Base-by-base conservation (phyloP, 2,797 vertebrate genomes). In the Catamblyrhynchus diadema region DNA sequence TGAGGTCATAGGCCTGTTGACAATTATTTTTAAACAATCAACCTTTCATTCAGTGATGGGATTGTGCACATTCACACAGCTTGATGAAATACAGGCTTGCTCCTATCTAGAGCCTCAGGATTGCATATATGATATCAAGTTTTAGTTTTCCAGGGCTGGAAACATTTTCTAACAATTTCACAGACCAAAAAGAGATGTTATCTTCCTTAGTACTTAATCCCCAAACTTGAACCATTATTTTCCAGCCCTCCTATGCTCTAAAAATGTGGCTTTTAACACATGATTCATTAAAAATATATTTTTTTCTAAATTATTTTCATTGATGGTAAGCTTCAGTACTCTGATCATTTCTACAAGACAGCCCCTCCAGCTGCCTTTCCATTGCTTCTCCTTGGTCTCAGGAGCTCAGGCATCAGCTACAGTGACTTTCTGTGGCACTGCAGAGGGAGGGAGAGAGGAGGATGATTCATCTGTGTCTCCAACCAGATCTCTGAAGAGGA, bases 1-100 rank as follows among this genome's bases (percentile, higher is more conserved):
- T 93, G 88, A 95, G 14, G 44, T 86, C 83, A 92, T 51, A 56
- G 24, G 10, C 32, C 60, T 93, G 64, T 41, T 85, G 83, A 91
- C 59, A 90, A 95, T 83, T 88, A 91, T 77, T 81, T 91, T 75
- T 54, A 73, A 88, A 93, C 72, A 93, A 90, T 83, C 61, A 86
- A 44, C n/a, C 48, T 50, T 89, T 92, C 78, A 87, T 4, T 80
- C 39, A 91, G 23, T 42, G 59, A 83, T 78, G 50, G 6, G n/a
- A 79, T 65, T 0, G 4, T 30, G 54, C 59, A 42, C 47, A 74
- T 88, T 86, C 9, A 0, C 56, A 54, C 1, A 3, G 73, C 21
- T 42, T 83, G 69, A 90, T 39, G 42, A 86, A 96, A 91, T 65
- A 73, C 39, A 88, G 61, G 19, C 65, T 60, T 71, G 22, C 45